phyloP scores from a whole-genome alignment of 1,140 invertebrate genomes.

The Hycleus phaleratus region DNA sequence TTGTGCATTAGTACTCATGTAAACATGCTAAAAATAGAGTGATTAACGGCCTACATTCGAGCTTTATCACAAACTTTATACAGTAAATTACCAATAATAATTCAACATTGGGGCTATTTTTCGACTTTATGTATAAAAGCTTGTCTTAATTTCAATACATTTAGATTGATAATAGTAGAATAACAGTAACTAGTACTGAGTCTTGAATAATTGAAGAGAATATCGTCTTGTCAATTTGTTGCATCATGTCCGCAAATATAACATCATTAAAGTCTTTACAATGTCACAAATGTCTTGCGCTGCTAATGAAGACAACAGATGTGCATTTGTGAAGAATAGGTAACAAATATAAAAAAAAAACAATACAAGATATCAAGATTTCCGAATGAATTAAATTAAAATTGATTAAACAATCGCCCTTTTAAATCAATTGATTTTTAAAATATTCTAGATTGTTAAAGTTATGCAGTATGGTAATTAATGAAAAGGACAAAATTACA shows the following conservation, averaged over 20 bases:
- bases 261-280: slow-evolving; percentile 25
- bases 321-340: background rate
- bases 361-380: no score
- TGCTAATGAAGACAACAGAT: slow-evolving; percentile 28
- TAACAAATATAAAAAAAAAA: no score
- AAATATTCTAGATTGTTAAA: no score
- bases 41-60: slow-evolving; percentile 12
- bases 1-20: slow-evolving; percentile 18
- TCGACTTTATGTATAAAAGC: no score
- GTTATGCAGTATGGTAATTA: no score
- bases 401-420: slow-evolving; percentile 3
- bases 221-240: slow-evolving; percentile 30
- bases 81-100: no score
- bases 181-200: slow-evolving; percentile 2
- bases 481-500: no score
- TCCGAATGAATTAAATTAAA: no score
- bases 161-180: background rate
- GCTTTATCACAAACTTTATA: no score
- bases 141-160: no score
- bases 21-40: slow-evolving; percentile 22
- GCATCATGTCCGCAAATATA: slow-evolving; percentile 25
- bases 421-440: slow-evolving; percentile 10
- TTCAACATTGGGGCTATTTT: no score
- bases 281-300: slow-evolving; percentile 22
- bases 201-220: slow-evolving; percentile 25